Percentiles rank a stretch among this genome's conserved stretches.
Evolutionary conservation across 2,113 vertebrate species (phyloP).

Genomic region (Chionomys nivalis): DNA sequence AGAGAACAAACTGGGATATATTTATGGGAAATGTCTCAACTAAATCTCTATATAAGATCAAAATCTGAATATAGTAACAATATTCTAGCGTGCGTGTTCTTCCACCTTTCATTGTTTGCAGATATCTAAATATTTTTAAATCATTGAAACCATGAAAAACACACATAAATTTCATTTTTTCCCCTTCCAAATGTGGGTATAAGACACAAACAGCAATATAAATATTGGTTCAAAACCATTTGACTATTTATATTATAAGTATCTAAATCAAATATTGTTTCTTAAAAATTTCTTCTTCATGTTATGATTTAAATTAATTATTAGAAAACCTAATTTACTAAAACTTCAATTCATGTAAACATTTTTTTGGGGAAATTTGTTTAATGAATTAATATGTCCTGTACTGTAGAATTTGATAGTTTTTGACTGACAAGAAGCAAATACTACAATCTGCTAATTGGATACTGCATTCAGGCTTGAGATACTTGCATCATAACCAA

Average conservation of each 20-base stretch:
- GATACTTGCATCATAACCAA: not conserved
- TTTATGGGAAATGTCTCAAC: constrained; percentile 83
- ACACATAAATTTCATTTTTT: constrained; percentile 27
- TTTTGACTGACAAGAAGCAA: not conserved
- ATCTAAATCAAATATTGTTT: not conserved
- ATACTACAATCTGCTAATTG: not conserved
- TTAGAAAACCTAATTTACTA: constrained; percentile 38
- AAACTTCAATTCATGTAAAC: constrained; percentile 35
- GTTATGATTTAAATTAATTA: not conserved
- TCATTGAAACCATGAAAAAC: constrained; percentile 8
- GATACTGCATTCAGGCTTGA: not conserved
- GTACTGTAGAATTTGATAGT: constrained; percentile 41
- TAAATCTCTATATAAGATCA: constrained; percentile 82
- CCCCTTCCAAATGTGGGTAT: constrained; percentile 5
- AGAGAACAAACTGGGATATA: constrained; percentile 76
- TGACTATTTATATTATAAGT: constrained; percentile 8
- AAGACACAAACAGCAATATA: not conserved
- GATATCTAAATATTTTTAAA: constrained; percentile 70
- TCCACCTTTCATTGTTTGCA: constrained; percentile 65
- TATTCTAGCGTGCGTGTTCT: constrained; percentile 29
- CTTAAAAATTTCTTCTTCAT: constrained; percentile 5
- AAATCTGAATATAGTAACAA: constrained; percentile 70
- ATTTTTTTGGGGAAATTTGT: constrained; percentile 34
- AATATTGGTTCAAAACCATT: not conserved
- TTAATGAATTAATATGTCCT: constrained; percentile 17